These are phyloP conservation scores for Cetonia aurata DNA, from an alignment of 2,888 invertebrate genomes.

Conservation along the genomic window DNA sequence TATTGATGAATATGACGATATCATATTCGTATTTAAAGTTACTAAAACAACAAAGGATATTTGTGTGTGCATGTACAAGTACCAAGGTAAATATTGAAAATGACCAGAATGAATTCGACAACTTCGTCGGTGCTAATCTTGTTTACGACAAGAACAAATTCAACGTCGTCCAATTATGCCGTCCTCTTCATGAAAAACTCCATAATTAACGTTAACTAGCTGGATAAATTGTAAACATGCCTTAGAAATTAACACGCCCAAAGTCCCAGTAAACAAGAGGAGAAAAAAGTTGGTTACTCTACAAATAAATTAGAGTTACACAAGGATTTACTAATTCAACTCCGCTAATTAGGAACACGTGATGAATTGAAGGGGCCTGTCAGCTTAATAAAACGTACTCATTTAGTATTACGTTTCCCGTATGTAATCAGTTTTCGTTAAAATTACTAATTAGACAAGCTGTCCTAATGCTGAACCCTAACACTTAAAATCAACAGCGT, in stretches of 20 bases:
- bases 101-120: slow-evolving; percentile 18
- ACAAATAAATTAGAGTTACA: slow-evolving; percentile 37
- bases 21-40: too few relatives aligned
- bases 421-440: slow-evolving; percentile 31
- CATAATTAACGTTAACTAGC: slow-evolving; percentile 38
- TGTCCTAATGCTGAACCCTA: slow-evolving; percentile 28
- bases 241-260: slow-evolving; percentile 37
- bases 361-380: slow-evolving; percentile 34
- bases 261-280: slow-evolving; percentile 30
- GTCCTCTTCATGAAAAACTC: slow-evolving; percentile 15
- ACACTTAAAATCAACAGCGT: slow-evolving; percentile 36
- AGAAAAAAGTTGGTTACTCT: slow-evolving; percentile 12
- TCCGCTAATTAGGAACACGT: slow-evolving; percentile 39
- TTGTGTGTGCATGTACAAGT: too few relatives aligned
- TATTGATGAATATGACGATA: too few relatives aligned
- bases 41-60: too few relatives aligned
- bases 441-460: slow-evolving; percentile 37
- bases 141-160: slow-evolving; percentile 32
- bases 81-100: not conserved
- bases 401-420: slow-evolving; percentile 19
- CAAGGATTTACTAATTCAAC: slow-evolving; percentile 38
- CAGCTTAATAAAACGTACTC: slow-evolving; percentile 27
- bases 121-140: slow-evolving; percentile 13
- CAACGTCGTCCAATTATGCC: slow-evolving; percentile 28
- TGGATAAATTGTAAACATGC: slow-evolving; percentile 39